phyloP scores from a whole-genome alignment of 2,888 invertebrate species.

The Mesoligia furuncula region DNA sequence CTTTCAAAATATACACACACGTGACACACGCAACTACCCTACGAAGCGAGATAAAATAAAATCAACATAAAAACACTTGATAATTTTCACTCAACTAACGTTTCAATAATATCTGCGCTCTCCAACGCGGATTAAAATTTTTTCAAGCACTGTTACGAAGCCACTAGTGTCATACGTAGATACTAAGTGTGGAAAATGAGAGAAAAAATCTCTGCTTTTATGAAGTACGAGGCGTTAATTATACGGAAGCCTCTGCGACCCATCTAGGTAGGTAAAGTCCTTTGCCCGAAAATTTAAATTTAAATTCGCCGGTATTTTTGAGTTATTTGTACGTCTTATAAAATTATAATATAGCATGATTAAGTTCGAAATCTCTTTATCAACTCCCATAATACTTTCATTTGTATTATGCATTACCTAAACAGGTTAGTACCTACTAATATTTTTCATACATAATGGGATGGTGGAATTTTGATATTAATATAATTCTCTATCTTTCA shows the following conservation, averaged over 20 bases:
- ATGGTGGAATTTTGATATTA: neutral
- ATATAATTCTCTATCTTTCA: neutral
- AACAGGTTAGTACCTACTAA: neutral
- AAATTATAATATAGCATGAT: neutral
- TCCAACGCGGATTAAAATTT: constrained; percentile 1
- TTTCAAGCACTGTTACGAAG: constrained; percentile 28
- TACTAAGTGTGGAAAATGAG: constrained; percentile 34
- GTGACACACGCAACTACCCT: no score
- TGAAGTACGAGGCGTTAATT: constrained; percentile 53
- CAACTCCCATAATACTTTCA: neutral
- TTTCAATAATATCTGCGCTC: constrained; percentile 21
- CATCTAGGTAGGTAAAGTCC: constrained; percentile 5
- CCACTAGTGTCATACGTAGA: constrained; percentile 21
- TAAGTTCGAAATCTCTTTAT: constrained; percentile 10
- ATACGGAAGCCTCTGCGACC: constrained; percentile 24
- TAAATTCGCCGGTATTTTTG: constrained; percentile 14
- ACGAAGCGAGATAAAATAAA: constrained; percentile 11
- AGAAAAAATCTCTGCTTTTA: constrained; percentile 32
- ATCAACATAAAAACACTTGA: constrained; percentile 22
- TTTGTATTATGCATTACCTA: constrained; percentile 1
- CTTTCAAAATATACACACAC: neutral
- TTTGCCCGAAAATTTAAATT: constrained; percentile 41
- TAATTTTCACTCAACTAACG: constrained; percentile 24
- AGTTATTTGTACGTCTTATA: constrained; percentile 13
- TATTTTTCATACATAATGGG: neutral